Base-by-base conservation (phyloP, 2,113 vertebrate genomes). In the Scytalopus superciliaris region DNA sequence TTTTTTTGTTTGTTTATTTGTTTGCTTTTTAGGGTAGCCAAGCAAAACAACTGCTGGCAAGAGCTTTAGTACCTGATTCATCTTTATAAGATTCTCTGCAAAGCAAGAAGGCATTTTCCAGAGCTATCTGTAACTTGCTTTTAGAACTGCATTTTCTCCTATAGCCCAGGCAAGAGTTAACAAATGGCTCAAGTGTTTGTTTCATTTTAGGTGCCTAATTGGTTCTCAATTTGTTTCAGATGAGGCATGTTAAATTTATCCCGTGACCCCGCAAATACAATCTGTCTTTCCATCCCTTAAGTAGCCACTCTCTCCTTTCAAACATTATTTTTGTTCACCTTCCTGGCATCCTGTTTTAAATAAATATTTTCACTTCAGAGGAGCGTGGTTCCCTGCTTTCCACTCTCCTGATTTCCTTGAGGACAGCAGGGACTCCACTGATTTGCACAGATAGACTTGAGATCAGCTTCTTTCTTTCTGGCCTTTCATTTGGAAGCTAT, bases 41-140 rank as follows among this genome's bases (percentile, higher is more conserved):
- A 93, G 75, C 31, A 77, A 85, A 95, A 90, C 91, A 92, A 35
- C 47, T 70, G 78, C 55, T 95, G 62, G 50, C 13, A 47, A 84
- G 75, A 52, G 28, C 39, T 78, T 66, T 9, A 92, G 63, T 63
- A 77, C 60, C 68, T 78, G 85, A 56, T 68, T 90, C 2, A 9
- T 63, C 33, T 19, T 42, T 72, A 31, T 14, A 91, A 92, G 91
- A 87, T 56, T 52, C 49, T 55, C 52, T 84, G 62, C n/a, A 12
- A 44, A 66, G 42, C 11, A 69, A 52, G 33, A 83, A 88, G 19
- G 39, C 28, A 8, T 92, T 88, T 94, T 81, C 50, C 33, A 91
- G 80, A 53, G 45, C 50, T 47, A 8, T 60, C 52, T 68, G 42
- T 56, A 56, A 12, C 35, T 90, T 79, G 49, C 63, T 95, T 83